Conservation (phyloP, 2,113 vertebrate species). For the Solea solea region DNA sequence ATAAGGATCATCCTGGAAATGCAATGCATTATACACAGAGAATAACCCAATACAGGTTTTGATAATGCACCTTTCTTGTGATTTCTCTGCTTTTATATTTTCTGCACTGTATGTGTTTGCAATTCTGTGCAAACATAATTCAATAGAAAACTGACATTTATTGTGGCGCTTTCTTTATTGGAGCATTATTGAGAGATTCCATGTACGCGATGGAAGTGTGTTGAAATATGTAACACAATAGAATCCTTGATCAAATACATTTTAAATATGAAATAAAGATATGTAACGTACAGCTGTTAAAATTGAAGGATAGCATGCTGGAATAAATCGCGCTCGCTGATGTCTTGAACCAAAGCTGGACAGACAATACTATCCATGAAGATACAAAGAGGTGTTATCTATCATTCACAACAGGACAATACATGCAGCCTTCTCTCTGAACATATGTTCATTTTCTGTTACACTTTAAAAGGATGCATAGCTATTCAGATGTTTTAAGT, state of each 20-base stretch:
- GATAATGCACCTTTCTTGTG: constrained; percentile 33
- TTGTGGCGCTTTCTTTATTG: not conserved
- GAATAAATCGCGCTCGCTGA: not conserved
- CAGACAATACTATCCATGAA: too few species aligned
- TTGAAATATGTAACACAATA: constrained; percentile 24
- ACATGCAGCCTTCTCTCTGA: not conserved
- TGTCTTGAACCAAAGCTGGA: not conserved
- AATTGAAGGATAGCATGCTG: not conserved
- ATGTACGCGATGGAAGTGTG: constrained; percentile 1
- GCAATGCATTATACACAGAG: constrained; percentile 47
- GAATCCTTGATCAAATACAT: constrained; percentile 23
- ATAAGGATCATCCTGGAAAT: constrained; percentile 43
- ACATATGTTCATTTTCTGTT: constrained; percentile 1
- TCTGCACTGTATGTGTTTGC: constrained; percentile 17
- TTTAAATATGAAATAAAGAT: constrained; percentile 10
- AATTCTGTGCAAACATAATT: constrained; percentile 42
- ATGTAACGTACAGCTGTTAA: not conserved
- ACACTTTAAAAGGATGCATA: not conserved
- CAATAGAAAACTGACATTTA: constrained; percentile 41
- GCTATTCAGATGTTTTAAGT: not conserved
- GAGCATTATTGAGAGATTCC: constrained; percentile 7
- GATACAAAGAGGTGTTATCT: not conserved
- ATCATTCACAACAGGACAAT: not conserved
- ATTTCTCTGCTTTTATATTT: constrained; percentile 34
- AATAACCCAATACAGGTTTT: constrained; percentile 29